phyloP scores from a whole-genome alignment of 1,140 invertebrate species.

The Drosophila paulistorum region DNA sequence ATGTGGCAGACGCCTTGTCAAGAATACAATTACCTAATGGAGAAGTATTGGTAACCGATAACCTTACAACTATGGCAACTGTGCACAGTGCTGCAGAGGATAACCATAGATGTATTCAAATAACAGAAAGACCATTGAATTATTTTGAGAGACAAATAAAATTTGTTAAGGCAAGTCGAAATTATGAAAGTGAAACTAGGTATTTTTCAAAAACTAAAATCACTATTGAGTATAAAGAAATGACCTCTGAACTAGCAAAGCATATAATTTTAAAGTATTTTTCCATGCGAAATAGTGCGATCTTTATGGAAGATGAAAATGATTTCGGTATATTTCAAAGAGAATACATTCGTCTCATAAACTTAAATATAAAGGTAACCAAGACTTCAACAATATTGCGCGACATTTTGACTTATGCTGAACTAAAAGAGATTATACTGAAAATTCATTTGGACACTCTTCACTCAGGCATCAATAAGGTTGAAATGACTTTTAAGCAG shows the following conservation, averaged over 20 bases:
- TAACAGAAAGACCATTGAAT: not conserved
- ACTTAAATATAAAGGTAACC: not conserved
- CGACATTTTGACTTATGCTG: not conserved
- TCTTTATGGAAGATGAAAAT: not conserved
- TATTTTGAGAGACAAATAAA: not conserved
- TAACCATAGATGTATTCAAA: too few species aligned
- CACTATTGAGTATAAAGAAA: not conserved
- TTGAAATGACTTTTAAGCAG: too few species aligned
- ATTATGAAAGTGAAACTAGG: not conserved
- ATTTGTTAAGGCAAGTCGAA: not conserved
- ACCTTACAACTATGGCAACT: too few species aligned
- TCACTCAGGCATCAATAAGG: not conserved
- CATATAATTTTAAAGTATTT: not conserved
- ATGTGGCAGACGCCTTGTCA: not conserved
- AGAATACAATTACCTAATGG: too few species aligned
- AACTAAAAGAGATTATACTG: not conserved
- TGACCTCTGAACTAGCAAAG: not conserved
- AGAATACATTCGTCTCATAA: not conserved
- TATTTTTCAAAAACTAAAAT: constrained; percentile 9
- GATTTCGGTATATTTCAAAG: not conserved
- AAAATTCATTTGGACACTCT: constrained; percentile 1
- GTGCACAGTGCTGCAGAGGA: too few species aligned
- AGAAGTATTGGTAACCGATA: too few species aligned
- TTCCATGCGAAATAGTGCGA: not conserved
- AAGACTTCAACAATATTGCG: not conserved